These are phyloP conservation scores for Macrosteles quadrilineatus DNA, from an alignment of 1,140 invertebrate species.

Conservation along the genomic window DNA sequence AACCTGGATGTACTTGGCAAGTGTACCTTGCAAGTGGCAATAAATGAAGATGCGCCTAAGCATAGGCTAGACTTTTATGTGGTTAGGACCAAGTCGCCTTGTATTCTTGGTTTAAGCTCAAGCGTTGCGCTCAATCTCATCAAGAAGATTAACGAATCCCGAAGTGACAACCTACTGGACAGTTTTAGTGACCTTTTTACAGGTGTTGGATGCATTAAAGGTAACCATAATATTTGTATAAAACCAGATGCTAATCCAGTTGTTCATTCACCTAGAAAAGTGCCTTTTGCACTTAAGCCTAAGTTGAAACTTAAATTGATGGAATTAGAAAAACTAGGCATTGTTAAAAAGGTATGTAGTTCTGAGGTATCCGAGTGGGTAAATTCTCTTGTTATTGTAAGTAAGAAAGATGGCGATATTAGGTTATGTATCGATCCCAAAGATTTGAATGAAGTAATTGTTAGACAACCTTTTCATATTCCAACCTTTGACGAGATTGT, in stretches of 20 bases:
- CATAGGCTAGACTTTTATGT: not conserved
- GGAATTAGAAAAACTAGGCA: not conserved
- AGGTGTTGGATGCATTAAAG: not conserved
- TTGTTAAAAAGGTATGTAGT: slow-evolving; percentile 20
- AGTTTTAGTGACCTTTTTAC: not conserved
- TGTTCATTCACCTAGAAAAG: not conserved
- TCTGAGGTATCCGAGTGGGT: slow-evolving; percentile 56
- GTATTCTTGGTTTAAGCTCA: not conserved
- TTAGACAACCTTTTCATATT: slow-evolving; percentile 49
- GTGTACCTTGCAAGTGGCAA: not conserved
- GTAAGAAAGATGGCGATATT: slow-evolving; percentile 46
- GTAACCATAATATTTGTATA: not conserved
- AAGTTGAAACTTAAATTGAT: not conserved
- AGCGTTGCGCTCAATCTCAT: not conserved
- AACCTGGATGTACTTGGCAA: not conserved
- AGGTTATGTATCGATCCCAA: slow-evolving; percentile 56
- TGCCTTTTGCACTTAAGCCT: not conserved
- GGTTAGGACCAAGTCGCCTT: not conserved
- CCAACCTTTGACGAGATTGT: slow-evolving; percentile 51
- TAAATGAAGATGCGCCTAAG: not conserved
- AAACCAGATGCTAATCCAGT: not conserved
- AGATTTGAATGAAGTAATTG: slow-evolving; percentile 54
- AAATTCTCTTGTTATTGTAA: slow-evolving; percentile 50
- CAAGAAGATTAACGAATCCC: not conserved
- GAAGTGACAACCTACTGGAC: not conserved